phyloP scores from a whole-genome alignment of 2,797 vertebrate genomes.

The Chloroceryle inda region DNA sequence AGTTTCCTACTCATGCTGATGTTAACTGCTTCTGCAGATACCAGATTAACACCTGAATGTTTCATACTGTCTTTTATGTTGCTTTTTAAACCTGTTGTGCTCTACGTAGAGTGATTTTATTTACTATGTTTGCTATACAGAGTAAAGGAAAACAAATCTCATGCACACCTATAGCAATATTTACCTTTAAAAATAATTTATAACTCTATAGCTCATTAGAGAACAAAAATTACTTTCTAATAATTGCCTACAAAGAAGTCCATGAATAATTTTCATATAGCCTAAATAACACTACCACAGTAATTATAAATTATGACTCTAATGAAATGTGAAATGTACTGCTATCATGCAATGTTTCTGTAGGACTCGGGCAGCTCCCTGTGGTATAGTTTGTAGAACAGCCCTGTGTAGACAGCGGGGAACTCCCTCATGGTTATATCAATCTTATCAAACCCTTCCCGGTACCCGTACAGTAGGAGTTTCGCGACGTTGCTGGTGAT shows the following conservation, averaged over 20 bases:
- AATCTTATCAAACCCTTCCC: constrained; percentile 87
- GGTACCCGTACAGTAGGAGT: constrained; percentile 88
- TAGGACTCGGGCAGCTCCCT: constrained; percentile 82
- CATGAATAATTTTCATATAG: not conserved
- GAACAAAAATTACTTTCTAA: constrained; percentile 24
- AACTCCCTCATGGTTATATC: constrained; percentile 89
- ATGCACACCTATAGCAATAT: constrained; percentile 2
- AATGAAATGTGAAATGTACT: constrained; percentile 60
- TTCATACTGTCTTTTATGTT: not conserved
- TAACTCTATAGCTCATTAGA: constrained; percentile 33
- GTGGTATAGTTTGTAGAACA: constrained; percentile 92
- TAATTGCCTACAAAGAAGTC: not conserved
- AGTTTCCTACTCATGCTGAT: constrained; percentile 7
- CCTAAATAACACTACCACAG: not conserved
- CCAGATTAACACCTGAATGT: constrained; percentile 23
- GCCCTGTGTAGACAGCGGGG: constrained; percentile 87
- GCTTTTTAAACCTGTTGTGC: constrained; percentile 40
- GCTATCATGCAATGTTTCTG: constrained; percentile 26
- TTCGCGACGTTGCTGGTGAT: constrained; percentile 88
- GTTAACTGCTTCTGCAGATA: constrained; percentile 32
- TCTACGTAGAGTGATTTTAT: constrained; percentile 34
- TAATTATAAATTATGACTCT: constrained; percentile 14
- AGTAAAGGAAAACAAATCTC: constrained; percentile 44
- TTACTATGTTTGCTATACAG: constrained; percentile 45
- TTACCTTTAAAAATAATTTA: constrained; percentile 57